Percentiles rank a stretch among this genome's conserved stretches.
These are phyloP conservation scores for Lepidonotus clava DNA, from an alignment of 2,888 invertebrate genomes.

Conservation along the genomic window DNA sequence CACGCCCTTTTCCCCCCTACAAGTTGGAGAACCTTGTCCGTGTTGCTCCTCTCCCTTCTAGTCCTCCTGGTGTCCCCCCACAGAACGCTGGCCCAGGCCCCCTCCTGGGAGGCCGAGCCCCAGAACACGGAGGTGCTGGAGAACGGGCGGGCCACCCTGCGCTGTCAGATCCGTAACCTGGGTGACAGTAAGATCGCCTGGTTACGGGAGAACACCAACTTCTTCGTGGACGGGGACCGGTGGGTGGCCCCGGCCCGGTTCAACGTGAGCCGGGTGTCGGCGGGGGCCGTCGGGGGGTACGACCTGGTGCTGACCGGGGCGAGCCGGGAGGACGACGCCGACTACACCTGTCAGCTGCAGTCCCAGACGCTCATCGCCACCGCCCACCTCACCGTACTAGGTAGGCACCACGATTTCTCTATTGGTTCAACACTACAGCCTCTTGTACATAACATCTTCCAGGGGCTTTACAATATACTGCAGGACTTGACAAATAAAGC, in stretches of 20 bases:
- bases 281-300: not conserved
- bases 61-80: not conserved
- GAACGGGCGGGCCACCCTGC: not conserved
- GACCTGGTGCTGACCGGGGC: constrained; percentile 4
- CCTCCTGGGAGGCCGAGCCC: constrained; percentile 18
- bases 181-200: constrained; percentile 17
- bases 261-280: not conserved
- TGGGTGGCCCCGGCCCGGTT: constrained; percentile 18
- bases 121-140: not conserved
- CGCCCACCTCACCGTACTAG: constrained; percentile 27
- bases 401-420: no score
- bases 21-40: not conserved
- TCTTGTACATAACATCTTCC: no score
- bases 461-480: no score
- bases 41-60: not conserved
- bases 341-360: constrained; percentile 41
- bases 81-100: not conserved
- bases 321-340: not conserved
- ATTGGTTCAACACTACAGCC: no score
- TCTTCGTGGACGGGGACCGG: constrained; percentile 34
- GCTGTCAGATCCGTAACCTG: constrained; percentile 4
- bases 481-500: no score
- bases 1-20: no score
- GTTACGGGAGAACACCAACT: constrained; percentile 2
- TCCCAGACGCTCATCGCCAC: constrained; percentile 12